A percentile compares a stretch with the other conserved stretches of the same genome.
phyloP scores from a whole-genome alignment of 2,888 invertebrate genomes.

The Campoplex nolae region DNA sequence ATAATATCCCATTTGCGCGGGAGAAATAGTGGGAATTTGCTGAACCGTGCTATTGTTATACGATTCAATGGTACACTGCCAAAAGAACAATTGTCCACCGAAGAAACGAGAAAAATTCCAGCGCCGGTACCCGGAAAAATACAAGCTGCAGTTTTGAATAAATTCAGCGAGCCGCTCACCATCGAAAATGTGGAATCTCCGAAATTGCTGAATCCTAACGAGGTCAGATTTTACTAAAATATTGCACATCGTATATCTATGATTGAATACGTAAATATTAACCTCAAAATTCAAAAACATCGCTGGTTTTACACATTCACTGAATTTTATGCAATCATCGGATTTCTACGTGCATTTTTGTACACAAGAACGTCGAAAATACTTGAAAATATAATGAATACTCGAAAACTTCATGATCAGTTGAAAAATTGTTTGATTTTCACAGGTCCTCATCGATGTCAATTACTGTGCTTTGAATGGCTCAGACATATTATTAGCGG shows the following conservation, averaged over 20 bases:
- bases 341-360: background rate
- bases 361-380: too few relatives aligned
- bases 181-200: constrained; percentile 84
- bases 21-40: constrained; percentile 51
- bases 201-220: constrained; percentile 84
- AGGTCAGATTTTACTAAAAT: constrained; percentile 78
- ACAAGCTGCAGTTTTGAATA: constrained; percentile 85
- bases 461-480: constrained; percentile 89
- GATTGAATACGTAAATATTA: constrained; percentile 28
- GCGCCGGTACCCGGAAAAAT: constrained; percentile 74
- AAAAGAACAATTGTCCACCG: constrained; percentile 58
- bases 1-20: constrained; percentile 58
- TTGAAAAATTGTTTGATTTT: constrained; percentile 15
- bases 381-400: background rate
- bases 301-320: background rate
- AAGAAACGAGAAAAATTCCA: constrained; percentile 67
- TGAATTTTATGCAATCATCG: background rate
- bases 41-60: constrained; percentile 43
- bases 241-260: background rate
- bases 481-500: constrained; percentile 86
- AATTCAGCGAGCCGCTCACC: constrained; percentile 85
- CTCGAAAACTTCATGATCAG: background rate
- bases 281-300: constrained; percentile 20
- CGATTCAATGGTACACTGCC: constrained; percentile 61
- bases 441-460: constrained; percentile 88